Base-by-base conservation (phyloP, 2,797 vertebrate species). In the Sebastes nivosus region DNA sequence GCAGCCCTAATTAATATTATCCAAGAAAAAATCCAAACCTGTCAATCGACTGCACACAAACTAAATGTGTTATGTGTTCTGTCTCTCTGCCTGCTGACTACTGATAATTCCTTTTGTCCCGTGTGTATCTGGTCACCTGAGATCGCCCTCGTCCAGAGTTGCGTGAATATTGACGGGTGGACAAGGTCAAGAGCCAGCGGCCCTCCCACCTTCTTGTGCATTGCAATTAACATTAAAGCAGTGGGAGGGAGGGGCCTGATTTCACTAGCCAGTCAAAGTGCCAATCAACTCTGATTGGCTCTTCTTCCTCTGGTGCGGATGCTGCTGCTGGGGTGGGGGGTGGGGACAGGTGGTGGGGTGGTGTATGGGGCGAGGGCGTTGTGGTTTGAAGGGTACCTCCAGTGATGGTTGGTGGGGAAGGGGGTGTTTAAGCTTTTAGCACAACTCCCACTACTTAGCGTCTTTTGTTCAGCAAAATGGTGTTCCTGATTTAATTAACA, bases 401-500 rank as follows among this genome's bases (percentile, higher is more conserved):
- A 27, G 68, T 83, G 74, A 83, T 76, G 74, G 50, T 54, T 81
- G 46, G 13, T 9, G 42, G 20, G 52, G 50, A 73, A 67, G 24
- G 42, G 50, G 59, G 50, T n/a, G 74, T 84, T 87, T 55, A 65
- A 71, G 80, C 73, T 77, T 85, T 81, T 81, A 67, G 80, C 76
- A 61, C 74, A 77, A 82, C 80, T 87, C 87, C 79, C 65, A 24
- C 83, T 80, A 86, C 85, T 89, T 84, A 87, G 85, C 69, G 54
- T 89, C 87, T 92, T 50, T 92, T 93, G 91, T 93, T 92, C 85
- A 86, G 80, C 88, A 91, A 93, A 92, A 94, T 63, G 80, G 80
- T 81, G 90, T 92, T 89, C 86, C 90, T 95, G 94, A 95, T 95
- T 95, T 94, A 96, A 96, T 96, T 95, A 95, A 94, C 92, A 94